phyloP scores from a whole-genome alignment of 2,797 vertebrate species.

The Simalia tracyae region DNA sequence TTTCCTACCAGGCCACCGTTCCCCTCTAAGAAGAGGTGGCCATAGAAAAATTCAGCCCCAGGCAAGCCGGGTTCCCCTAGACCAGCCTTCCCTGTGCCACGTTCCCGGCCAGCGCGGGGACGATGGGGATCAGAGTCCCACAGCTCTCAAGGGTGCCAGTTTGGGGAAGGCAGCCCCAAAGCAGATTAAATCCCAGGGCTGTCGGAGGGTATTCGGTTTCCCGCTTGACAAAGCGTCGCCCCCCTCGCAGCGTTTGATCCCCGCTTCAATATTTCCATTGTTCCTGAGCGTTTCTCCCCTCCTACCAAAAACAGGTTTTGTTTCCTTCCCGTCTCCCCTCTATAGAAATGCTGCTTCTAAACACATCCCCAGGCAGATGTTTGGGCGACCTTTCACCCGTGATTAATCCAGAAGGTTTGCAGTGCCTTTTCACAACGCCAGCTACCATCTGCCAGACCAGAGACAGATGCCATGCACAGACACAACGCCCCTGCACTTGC shows the following conservation, averaged over 20 bases:
- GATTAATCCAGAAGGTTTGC: conserved; percentile 80
- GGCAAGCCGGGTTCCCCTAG: too few species aligned
- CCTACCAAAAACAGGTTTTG: conserved; percentile 79
- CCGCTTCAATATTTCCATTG: background rate
- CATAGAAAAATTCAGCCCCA: background rate
- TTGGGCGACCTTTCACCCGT: conserved; percentile 85
- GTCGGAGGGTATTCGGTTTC: background rate
- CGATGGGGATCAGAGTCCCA: background rate
- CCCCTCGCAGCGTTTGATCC: conserved; percentile 13
- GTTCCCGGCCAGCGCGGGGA: background rate
- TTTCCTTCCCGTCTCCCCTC: conserved; percentile 51
- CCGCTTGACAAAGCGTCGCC: background rate
- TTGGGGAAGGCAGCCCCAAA: background rate
- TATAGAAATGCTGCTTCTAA: conserved; percentile 80
- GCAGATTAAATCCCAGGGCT: background rate
- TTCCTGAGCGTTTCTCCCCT: conserved; percentile 36
- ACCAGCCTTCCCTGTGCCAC: background rate
- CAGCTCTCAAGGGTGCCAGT: background rate
- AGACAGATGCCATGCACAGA: conserved; percentile 56
- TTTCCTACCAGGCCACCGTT: background rate
- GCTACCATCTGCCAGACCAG: conserved; percentile 88
- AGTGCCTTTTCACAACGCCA: conserved; percentile 79
- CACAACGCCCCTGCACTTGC: fast-evolving
- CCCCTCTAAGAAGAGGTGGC: background rate
- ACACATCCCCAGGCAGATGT: conserved; percentile 86